These are phyloP conservation scores for Onychomys leucogaster DNA, from an alignment of 2,797 vertebrate species.

Conservation along the genomic window DNA sequence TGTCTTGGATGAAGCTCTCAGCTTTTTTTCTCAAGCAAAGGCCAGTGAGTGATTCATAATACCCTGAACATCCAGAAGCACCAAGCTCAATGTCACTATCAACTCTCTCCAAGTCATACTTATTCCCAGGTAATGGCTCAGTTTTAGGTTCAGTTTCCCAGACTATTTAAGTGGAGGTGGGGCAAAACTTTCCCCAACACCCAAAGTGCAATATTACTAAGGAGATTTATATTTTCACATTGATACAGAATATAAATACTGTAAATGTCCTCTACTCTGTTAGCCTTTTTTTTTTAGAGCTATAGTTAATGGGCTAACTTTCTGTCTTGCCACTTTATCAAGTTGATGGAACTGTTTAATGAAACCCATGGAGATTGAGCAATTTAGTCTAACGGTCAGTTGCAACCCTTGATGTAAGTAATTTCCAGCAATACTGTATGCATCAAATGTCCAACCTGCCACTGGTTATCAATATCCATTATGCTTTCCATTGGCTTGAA, in stretches of 20 bases:
- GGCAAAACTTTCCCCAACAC: constrained; percentile 4
- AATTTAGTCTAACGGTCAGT: constrained; percentile 84
- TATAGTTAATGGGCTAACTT: constrained; percentile 84
- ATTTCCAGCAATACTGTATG: constrained; percentile 82
- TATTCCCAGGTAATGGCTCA: not conserved
- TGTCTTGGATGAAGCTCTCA: constrained; percentile 20
- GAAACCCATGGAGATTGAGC: constrained; percentile 84
- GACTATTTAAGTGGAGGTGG: constrained; percentile 25
- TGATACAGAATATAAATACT: constrained; percentile 82
- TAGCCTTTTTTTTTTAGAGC: constrained; percentile 49
- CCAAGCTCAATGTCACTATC: constrained; percentile 47
- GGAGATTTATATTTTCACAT: constrained; percentile 84
- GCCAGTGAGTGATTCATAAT: constrained; percentile 3
- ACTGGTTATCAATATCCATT: constrained; percentile 89
- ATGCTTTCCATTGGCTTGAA: constrained; percentile 87
- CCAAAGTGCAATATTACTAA: constrained; percentile 63
- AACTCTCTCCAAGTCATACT: not conserved
- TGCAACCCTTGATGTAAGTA: constrained; percentile 84
- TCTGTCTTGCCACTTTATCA: constrained; percentile 86
- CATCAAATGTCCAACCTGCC: constrained; percentile 86
- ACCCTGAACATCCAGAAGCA: constrained; percentile 28
- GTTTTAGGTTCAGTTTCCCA: constrained; percentile 26
- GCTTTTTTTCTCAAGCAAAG: constrained; percentile 28
- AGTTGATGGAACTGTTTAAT: constrained; percentile 87
- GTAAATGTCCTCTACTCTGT: constrained; percentile 79